Conservation (phyloP, 2,888 invertebrate species). For the Acanthacorydalis orientalis region DNA sequence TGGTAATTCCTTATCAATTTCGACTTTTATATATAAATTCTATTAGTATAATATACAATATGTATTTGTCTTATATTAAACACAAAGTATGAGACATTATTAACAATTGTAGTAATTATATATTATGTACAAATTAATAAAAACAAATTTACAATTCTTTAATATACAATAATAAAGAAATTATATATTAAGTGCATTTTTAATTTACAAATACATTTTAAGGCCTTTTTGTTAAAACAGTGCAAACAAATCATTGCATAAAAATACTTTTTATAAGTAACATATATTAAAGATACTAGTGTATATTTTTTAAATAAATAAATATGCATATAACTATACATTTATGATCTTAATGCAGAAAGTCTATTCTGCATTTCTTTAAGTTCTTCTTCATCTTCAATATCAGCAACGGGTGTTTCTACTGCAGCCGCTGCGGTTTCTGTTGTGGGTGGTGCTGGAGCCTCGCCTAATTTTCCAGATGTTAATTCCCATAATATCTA, state of each 20-base stretch:
- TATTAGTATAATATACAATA: conserved; percentile 73
- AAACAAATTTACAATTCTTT: not conserved
- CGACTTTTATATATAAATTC: conserved; percentile 76
- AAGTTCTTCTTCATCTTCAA: conserved; percentile 58
- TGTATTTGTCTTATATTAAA: conserved; percentile 78
- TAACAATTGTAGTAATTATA: not conserved
- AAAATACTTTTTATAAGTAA: not conserved
- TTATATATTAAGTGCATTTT: too few relatives aligned
- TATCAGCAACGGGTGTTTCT: conserved; percentile 36
- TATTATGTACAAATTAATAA: not conserved
- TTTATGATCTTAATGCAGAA: conserved; percentile 71
- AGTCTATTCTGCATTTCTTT: conserved; percentile 83
- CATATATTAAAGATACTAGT: not conserved
- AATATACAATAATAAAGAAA: too few relatives aligned
- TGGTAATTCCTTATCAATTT: conserved; percentile 60
- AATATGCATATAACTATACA: too few relatives aligned
- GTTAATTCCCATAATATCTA: conserved; percentile 77
- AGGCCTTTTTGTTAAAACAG: not conserved
- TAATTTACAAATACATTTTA: not conserved
- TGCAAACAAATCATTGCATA: not conserved
- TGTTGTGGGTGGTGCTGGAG: conserved; percentile 63
- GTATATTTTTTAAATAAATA: too few relatives aligned
- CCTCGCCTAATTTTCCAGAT: conserved; percentile 80
- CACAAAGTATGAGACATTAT: conserved; percentile 30
- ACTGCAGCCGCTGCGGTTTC: conserved; percentile 37